A percentile compares a stretch with the other conserved stretches of the same genome.
phyloP scores from a whole-genome alignment of 2,113 vertebrate species.

The Lasiurus borealis region DNA sequence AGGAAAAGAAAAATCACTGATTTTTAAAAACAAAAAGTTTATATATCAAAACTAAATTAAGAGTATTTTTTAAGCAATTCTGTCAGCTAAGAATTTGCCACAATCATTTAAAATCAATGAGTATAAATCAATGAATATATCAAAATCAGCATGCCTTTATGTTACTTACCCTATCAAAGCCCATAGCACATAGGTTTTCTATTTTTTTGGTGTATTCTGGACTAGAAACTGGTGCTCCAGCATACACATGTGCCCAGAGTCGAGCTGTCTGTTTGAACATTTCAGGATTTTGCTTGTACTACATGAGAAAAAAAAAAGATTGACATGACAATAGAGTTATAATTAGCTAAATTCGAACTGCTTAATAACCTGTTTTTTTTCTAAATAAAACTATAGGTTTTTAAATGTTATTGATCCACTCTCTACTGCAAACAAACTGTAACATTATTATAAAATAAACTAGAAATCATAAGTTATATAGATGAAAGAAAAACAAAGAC shows the following conservation, averaged over 20 bases:
- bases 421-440: neutral
- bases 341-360: constrained; percentile 11
- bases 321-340: constrained; percentile 43
- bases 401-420: constrained; percentile 17
- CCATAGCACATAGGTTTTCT: constrained; percentile 99
- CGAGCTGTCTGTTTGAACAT: constrained; percentile 99
- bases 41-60: constrained; percentile 38
- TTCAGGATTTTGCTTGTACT: constrained; percentile 99
- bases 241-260: constrained; percentile 98
- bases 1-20: neutral
- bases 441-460: neutral
- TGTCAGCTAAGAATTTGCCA: constrained; percentile 11
- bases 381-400: constrained; percentile 41
- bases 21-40: neutral
- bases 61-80: neutral
- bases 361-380: constrained; percentile 2
- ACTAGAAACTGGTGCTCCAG: constrained; percentile 96
- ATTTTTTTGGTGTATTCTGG: constrained; percentile 98
- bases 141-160: constrained; percentile 14
- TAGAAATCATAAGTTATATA: neutral
- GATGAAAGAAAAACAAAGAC: constrained; percentile 19
- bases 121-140: constrained; percentile 36
- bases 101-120: constrained; percentile 42
- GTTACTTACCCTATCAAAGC: constrained; percentile 98
- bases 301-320: constrained; percentile 69